Percentiles rank a stretch among this genome's conserved stretches.
phyloP scores from a whole-genome alignment of 2,113 vertebrate genomes.

The Rhea americana region DNA sequence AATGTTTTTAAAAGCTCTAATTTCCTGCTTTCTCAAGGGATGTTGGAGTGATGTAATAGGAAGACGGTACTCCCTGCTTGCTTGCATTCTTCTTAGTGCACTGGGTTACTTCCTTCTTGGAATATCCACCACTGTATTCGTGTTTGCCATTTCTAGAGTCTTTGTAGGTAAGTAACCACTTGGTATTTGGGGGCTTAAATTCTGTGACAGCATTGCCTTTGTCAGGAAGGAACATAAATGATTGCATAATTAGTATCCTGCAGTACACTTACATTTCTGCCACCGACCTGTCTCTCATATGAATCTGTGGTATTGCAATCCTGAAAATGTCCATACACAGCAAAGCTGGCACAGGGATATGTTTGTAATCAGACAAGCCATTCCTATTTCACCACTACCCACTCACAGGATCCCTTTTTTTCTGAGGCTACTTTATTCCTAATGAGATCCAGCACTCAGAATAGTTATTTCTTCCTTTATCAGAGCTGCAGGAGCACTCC shows the following conservation, averaged over 20 bases:
- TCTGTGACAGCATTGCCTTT: not conserved
- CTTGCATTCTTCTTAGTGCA: constrained; percentile 88
- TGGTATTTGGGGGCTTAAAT: not conserved
- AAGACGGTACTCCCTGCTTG: constrained; percentile 83
- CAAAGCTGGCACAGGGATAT: not conserved
- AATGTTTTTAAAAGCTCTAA: not conserved
- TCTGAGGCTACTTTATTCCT: not conserved
- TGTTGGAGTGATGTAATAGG: constrained; percentile 97
- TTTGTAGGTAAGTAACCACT: constrained; percentile 85
- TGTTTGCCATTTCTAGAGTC: constrained; percentile 89
- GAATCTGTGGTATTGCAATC: not conserved
- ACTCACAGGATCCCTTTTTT: not conserved
- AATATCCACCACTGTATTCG: constrained; percentile 82
- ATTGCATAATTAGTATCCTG: not conserved
- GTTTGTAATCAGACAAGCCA: not conserved
- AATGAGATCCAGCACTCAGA: not conserved
- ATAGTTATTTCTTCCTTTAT: not conserved
- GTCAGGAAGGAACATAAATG: not conserved
- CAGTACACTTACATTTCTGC: not conserved
- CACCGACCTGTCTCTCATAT: not conserved
- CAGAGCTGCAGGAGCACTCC: not conserved
- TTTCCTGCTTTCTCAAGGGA: constrained; percentile 78
- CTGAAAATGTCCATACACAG: not conserved
- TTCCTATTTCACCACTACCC: not conserved
- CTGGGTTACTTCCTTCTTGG: constrained; percentile 90